Evolutionary conservation across 1,140 invertebrate genomes (phyloP).

Genomic region (Leptoteleia sp.): DNA sequence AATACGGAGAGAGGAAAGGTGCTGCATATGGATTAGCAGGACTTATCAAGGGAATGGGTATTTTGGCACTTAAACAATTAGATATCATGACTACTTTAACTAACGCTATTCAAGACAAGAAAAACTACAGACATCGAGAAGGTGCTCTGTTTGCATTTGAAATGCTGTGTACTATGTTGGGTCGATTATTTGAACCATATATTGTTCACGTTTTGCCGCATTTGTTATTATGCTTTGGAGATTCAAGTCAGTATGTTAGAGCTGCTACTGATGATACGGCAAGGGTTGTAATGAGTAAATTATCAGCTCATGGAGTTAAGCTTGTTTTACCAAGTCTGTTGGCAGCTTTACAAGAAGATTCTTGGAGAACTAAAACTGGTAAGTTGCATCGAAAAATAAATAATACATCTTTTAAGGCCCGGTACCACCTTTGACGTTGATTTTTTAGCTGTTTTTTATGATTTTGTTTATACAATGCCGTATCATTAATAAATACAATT

Average conservation of each 20-base stretch:
- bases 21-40: slow-evolving; percentile 95
- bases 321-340: slow-evolving; percentile 95
- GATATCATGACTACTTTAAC: slow-evolving; percentile 97
- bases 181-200: slow-evolving; percentile 98
- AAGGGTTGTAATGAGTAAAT: slow-evolving; percentile 97
- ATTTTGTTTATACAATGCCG: too few species aligned
- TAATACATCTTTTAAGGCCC: too few species aligned
- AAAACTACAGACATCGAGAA: slow-evolving; percentile 95
- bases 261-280: slow-evolving; percentile 97
- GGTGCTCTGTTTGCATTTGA: slow-evolving; percentile 98
- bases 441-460: too few species aligned
- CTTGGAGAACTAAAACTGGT: slow-evolving; percentile 99
- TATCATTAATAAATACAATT: too few species aligned
- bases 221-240: slow-evolving; percentile 97
- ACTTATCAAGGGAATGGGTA: slow-evolving; percentile 97
- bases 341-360: slow-evolving; percentile 97
- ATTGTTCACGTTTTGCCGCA: slow-evolving; percentile 98
- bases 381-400: slow-evolving; percentile 58
- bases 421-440: too few species aligned
- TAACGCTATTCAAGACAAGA: slow-evolving; percentile 97
- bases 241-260: slow-evolving; percentile 94
- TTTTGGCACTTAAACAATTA: slow-evolving; percentile 95
- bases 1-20: slow-evolving; percentile 97
- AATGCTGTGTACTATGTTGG: slow-evolving; percentile 97
- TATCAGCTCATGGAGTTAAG: slow-evolving; percentile 98